phyloP scores from a whole-genome alignment of 2,113 vertebrate genomes.

The Sinocyclocheilus grahami region DNA sequence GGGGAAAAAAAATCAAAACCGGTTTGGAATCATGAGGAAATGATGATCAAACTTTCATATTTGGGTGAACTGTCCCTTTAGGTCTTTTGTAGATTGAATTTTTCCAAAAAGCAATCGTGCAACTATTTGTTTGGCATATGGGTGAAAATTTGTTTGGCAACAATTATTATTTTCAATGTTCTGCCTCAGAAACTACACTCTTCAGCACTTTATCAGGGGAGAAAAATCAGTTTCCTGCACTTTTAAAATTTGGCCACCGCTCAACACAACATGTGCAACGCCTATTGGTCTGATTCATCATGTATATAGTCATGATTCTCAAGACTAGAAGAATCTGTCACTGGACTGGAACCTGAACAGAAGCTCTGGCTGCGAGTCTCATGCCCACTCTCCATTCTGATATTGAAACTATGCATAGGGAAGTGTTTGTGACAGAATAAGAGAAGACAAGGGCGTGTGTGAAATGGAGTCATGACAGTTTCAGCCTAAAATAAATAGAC shows the following conservation, averaged over 20 bases:
- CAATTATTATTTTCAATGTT: background rate
- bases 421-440: conserved; percentile 19
- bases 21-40: background rate
- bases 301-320: conserved; percentile 2
- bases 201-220: background rate
- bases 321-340: background rate
- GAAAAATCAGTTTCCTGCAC: background rate
- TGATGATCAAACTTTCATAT: background rate
- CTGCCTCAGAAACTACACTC: background rate
- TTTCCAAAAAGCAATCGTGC: background rate
- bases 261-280: background rate
- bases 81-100: background rate
- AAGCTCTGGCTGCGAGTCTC: background rate
- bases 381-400: conserved; percentile 27
- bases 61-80: background rate
- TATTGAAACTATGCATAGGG: conserved; percentile 33
- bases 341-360: background rate
- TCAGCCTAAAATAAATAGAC: conserved; percentile 42
- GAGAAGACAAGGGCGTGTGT: conserved; percentile 15
- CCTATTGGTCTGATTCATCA: background rate
- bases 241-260: background rate
- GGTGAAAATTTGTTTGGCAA: background rate
- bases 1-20: background rate
- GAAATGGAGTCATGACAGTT: conserved; percentile 36
- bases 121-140: background rate